These are phyloP conservation scores for Drosophila mulleri DNA, from an alignment of 2,888 invertebrate species.

Conservation along the genomic window DNA sequence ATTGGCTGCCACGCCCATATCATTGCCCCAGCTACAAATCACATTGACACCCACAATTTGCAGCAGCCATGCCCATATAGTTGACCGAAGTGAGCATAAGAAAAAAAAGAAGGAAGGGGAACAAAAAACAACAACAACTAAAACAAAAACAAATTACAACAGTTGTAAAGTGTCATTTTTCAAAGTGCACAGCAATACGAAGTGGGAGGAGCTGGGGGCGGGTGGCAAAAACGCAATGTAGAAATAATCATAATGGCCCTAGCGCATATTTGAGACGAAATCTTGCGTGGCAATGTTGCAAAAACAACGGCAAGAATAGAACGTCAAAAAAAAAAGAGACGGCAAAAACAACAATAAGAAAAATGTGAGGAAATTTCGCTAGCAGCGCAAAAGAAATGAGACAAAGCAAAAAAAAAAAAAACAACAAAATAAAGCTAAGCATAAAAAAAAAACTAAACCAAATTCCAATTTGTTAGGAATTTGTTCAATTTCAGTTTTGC, in stretches of 20 bases:
- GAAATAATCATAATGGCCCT: slow-evolving; percentile 76
- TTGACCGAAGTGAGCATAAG: slow-evolving; percentile 27
- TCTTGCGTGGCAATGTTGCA: slow-evolving; percentile 76
- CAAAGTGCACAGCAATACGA: slow-evolving; percentile 56
- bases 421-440: slow-evolving; percentile 38
- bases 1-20: slow-evolving; percentile 51
- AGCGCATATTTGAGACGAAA: slow-evolving; percentile 77
- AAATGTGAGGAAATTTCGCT: slow-evolving; percentile 74
- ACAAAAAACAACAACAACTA: slow-evolving; percentile 8
- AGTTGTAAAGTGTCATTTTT: slow-evolving; percentile 82
- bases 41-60: slow-evolving; percentile 64
- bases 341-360: slow-evolving; percentile 63
- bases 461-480: slow-evolving; percentile 84
- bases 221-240: slow-evolving; percentile 57
- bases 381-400: slow-evolving; percentile 69
- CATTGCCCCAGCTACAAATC: slow-evolving; percentile 60
- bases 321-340: slow-evolving; percentile 23
- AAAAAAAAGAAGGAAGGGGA: slow-evolving; percentile 3
- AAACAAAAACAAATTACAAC: slow-evolving; percentile 75
- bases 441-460: slow-evolving; percentile 77
- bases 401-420: slow-evolving; percentile 34
- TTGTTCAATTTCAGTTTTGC: slow-evolving; percentile 84
- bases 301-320: slow-evolving; percentile 55
- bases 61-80: slow-evolving; percentile 40
- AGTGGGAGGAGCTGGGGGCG: slow-evolving; percentile 5